Conservation (phyloP, 2,888 invertebrate genomes). For the Protodeltote pygarga region DNA sequence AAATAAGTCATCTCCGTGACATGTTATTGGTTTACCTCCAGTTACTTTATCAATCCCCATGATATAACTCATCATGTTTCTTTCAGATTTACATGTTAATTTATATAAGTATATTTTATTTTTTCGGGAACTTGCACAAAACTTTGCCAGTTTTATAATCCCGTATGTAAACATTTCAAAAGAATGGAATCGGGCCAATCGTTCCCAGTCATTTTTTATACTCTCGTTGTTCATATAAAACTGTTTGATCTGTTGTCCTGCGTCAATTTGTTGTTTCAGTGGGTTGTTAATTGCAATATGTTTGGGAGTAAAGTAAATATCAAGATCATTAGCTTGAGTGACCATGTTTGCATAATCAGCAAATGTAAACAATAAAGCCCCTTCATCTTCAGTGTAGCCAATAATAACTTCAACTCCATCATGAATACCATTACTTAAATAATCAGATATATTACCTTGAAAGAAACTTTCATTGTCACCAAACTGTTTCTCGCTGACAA, state of each 20-base stretch:
- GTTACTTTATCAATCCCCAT: slow-evolving; percentile 21
- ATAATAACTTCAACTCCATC: slow-evolving; percentile 87
- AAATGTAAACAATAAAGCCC: slow-evolving; percentile 55
- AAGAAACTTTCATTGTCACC: slow-evolving; percentile 54
- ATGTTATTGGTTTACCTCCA: slow-evolving; percentile 36
- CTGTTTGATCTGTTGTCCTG: slow-evolving; percentile 49
- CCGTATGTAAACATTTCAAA: slow-evolving; percentile 47
- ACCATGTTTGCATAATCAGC: slow-evolving; percentile 33
- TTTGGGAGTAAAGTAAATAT: slow-evolving; percentile 49
- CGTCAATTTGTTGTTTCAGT: slow-evolving; percentile 47
- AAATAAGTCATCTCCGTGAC: slow-evolving; percentile 55
- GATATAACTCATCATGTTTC: slow-evolving; percentile 48
- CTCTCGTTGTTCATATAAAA: slow-evolving; percentile 47
- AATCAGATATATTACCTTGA: slow-evolving; percentile 55
- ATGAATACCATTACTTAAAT: slow-evolving; percentile 74
- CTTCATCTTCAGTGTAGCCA: slow-evolving; percentile 90
- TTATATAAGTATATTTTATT: slow-evolving; percentile 57
- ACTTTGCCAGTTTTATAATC: slow-evolving; percentile 47
- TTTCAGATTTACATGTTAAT: slow-evolving; percentile 58
- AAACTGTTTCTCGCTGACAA: slow-evolving; percentile 59
- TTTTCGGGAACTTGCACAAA: slow-evolving; percentile 35
- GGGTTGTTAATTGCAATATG: slow-evolving; percentile 31
- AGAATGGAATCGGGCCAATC: slow-evolving; percentile 43
- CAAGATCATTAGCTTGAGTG: slow-evolving; percentile 40
- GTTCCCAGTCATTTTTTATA: slow-evolving; percentile 38